These are phyloP conservation scores for Sebastes oblongus DNA, from an alignment of 2,797 vertebrate genomes.

Conservation along the genomic window DNA sequence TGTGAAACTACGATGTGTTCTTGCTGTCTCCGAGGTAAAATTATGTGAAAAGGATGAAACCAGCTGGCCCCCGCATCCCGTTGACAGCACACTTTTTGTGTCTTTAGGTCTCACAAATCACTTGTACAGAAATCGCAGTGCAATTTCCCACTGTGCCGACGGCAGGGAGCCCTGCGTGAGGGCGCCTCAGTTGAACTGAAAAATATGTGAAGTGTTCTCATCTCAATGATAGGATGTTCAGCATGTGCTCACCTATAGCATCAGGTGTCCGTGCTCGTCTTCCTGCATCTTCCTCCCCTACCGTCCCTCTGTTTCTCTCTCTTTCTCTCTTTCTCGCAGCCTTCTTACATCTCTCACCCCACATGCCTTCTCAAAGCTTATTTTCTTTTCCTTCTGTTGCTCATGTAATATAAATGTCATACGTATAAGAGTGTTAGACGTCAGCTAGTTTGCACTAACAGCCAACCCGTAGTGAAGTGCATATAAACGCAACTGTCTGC, in stretches of 20 bases:
- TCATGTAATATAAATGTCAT: background rate
- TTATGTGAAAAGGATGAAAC: conserved; percentile 63
- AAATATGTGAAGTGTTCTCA: conserved; percentile 35
- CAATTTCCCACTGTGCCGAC: conserved; percentile 12
- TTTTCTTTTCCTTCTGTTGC: background rate
- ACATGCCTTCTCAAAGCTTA: background rate
- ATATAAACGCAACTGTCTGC: background rate
- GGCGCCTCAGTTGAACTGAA: conserved; percentile 3
- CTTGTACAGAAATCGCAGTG: conserved; percentile 15
- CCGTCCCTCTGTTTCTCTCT: background rate
- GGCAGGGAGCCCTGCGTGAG: background rate
- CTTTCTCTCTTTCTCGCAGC: background rate
- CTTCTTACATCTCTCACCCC: conserved; percentile 6
- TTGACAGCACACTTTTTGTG: conserved; percentile 1
- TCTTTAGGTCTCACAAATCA: conserved; percentile 9
- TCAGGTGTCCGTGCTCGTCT: conserved; percentile 21
- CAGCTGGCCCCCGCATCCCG: background rate
- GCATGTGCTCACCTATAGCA: conserved; percentile 12
- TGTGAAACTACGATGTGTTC: background rate
- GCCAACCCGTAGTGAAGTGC: background rate
- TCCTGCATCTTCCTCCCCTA: conserved; percentile 8
- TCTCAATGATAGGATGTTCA: conserved; percentile 10
- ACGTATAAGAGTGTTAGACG: conserved; percentile 16
- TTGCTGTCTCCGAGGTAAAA: conserved; percentile 31
- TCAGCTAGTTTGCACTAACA: conserved; percentile 14